phyloP scores from a whole-genome alignment of 2,113 vertebrate species.

The Catharus minimus region DNA sequence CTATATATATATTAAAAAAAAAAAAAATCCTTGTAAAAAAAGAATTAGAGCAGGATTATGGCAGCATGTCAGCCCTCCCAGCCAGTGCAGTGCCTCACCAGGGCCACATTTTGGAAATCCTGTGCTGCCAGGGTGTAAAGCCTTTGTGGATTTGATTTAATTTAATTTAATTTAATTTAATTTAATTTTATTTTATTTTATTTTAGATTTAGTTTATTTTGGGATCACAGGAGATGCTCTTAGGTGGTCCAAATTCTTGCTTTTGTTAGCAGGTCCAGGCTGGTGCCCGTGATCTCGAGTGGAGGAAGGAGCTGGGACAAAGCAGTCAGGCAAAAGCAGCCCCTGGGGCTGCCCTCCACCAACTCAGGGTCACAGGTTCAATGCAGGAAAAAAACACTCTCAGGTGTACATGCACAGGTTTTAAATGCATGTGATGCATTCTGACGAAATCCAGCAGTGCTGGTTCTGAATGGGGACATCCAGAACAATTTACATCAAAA shows the following conservation, averaged over 20 bases:
- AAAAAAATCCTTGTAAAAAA: neutral
- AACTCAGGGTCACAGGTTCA: neutral
- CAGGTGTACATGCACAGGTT: neutral
- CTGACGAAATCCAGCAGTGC: neutral
- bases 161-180: too few species aligned
- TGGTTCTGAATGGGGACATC: neutral
- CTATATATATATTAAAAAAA: neutral
- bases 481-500: neutral
- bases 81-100: accelerated
- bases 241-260: neutral
- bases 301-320: neutral
- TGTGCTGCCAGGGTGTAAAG: neutral
- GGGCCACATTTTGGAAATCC: neutral
- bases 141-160: neutral
- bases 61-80: neutral
- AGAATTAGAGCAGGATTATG: conserved; percentile 19
- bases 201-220: neutral
- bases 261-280: neutral
- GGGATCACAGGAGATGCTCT: neutral
- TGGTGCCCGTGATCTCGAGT: accelerated
- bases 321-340: neutral
- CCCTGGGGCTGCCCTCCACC: neutral
- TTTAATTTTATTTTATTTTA: neutral
- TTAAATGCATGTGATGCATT: neutral
- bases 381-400: neutral